Evolutionary conservation across 1,140 invertebrate genomes (phyloP), one percentile per base, ranked within the genome.

Genomic region (Teleogryllus occipitalis): DNA sequence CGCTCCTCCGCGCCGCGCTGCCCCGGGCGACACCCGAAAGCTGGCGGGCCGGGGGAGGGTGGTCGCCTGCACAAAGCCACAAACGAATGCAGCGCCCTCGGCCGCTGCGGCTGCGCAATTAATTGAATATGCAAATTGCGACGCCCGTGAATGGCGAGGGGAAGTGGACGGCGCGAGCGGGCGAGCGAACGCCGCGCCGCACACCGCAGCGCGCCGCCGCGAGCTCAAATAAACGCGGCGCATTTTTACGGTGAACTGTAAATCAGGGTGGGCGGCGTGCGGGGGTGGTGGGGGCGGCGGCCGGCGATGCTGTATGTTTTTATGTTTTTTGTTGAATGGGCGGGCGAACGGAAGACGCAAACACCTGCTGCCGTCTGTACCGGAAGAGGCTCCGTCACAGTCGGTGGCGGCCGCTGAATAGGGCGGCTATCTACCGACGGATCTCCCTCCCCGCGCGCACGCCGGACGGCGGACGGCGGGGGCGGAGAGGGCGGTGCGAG

Each of bases 251-350:
- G 10, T 14, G 54, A 65, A 18, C 10, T 65, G 54, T 65, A 65
- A 65, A 65, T 65, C 54, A 65, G 54, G 10, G 54, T 18, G 54
- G 8, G 10, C 54, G 54, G 54, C 10, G 18, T 10, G 18, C 54
- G 2, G 54, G 10, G 54, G 10, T 65, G 54, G 54, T 7, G 10
- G 54, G 10, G 54, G 0, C 2, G 54, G 54, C 54, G 10, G 54
- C 54, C 10, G 54, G 54, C 54, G 54, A 0, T 0, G 54, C 54
- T 65, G 54, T 65, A 65, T 65, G 54, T 54, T 54, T 54, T 54
- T 54, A 54, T 54, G 54, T 65, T 65, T 65, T 65, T 65, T 65
- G 54, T 65, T 65, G 54, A 65, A 65, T 65, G 54, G 54, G 54
- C 2, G 54, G 54, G 0, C 2, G 54, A 65, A 65, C 54, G 54